Conservation (phyloP, 2,797 vertebrate genomes). For the Molothrus aeneus region DNA sequence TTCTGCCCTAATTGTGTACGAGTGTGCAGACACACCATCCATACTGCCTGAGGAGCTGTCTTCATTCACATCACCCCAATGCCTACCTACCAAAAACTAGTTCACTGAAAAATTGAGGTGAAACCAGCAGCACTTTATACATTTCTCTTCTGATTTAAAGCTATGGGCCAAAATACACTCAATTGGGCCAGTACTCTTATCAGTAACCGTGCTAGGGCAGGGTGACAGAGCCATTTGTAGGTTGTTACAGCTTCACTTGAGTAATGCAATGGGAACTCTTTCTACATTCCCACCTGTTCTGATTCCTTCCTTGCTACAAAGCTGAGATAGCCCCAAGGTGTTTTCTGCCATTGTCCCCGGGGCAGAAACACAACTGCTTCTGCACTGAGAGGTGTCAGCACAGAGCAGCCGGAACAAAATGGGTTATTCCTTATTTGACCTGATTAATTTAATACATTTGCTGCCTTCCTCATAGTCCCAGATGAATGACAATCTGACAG, state of each 20-base stretch:
- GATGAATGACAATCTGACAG: background rate
- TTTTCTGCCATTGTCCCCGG: background rate
- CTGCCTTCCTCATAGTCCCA: background rate
- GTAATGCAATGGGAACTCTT: background rate
- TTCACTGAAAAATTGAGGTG: background rate
- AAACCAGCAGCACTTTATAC: background rate
- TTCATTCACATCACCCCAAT: background rate
- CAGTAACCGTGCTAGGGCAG: accelerated
- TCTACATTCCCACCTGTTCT: background rate
- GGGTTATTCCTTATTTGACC: background rate
- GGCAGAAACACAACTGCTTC: background rate
- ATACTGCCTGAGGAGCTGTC: background rate
- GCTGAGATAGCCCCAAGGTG: accelerated
- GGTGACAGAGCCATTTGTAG: background rate
- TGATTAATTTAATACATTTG: background rate
- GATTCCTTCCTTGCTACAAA: background rate
- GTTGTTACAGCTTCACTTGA: background rate
- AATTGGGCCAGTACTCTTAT: background rate
- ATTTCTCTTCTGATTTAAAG: background rate
- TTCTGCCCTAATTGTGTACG: background rate
- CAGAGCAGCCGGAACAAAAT: background rate
- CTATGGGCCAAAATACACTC: background rate
- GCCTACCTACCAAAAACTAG: background rate
- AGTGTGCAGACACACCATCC: accelerated
- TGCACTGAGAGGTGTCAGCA: background rate